Conservation (phyloP, 2,113 vertebrate genomes). For the Hemibagrus wyckioides region DNA sequence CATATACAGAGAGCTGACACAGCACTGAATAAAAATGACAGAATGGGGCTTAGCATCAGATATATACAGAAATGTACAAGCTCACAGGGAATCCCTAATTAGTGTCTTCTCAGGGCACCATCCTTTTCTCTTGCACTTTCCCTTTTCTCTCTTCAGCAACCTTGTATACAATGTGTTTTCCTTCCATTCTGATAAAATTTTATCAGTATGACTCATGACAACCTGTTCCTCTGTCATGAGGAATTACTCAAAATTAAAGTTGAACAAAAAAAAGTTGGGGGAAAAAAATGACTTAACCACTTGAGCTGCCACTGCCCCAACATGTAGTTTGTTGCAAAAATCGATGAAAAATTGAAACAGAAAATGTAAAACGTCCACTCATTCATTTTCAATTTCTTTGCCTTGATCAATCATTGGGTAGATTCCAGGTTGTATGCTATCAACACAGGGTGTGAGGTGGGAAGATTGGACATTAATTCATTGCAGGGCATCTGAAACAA, state of each 20-base stretch:
- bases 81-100: slow-evolving; percentile 4
- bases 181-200: neutral
- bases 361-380: neutral
- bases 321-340: neutral
- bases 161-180: neutral
- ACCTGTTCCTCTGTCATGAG: no score
- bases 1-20: slow-evolving; percentile 9
- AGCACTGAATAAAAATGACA: neutral
- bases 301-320: no score
- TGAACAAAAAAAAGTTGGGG: neutral
- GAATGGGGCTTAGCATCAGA: slow-evolving; percentile 12
- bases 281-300: no score
- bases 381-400: neutral
- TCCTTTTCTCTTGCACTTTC: neutral
- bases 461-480: neutral
- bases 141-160: neutral
- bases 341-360: neutral
- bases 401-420: neutral
- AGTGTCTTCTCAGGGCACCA: neutral
- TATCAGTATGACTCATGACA: neutral
- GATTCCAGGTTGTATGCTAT: neutral
- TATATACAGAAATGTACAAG: slow-evolving; percentile 3
- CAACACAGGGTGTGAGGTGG: neutral
- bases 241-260: no score
- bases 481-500: neutral